A percentile compares a stretch with the other conserved stretches of the same genome.
phyloP scores from a whole-genome alignment of 2,797 vertebrate species.

The Lemur catta region DNA sequence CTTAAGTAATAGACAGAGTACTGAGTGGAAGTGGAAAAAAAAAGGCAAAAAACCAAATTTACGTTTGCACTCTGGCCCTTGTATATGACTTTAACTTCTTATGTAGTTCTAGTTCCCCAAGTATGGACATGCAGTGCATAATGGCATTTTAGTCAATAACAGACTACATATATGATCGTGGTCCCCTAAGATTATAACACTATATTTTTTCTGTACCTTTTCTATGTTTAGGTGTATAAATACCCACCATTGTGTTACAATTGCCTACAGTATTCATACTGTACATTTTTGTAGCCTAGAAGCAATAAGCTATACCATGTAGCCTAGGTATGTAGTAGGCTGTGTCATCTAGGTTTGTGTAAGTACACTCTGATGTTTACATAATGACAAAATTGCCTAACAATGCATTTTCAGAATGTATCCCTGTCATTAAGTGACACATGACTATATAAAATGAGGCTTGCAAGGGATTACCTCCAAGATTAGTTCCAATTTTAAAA shows the following conservation, averaged over 20 bases:
- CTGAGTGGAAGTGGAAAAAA: neutral
- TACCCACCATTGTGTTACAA: neutral
- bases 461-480: neutral
- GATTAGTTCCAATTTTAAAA: constrained; percentile 29
- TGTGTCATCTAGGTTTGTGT: neutral
- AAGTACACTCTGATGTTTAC: neutral
- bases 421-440: neutral
- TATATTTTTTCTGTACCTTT: neutral
- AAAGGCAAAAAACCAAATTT: neutral
- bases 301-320: neutral
- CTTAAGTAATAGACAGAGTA: neutral
- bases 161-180: neutral
- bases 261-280: neutral
- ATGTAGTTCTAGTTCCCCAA: neutral
- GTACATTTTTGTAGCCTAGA: neutral
- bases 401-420: neutral
- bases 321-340: neutral
- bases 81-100: neutral
- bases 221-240: neutral
- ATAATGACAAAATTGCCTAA: neutral
- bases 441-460: neutral
- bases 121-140: neutral
- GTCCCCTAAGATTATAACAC: neutral
- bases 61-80: neutral
- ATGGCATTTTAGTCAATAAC: neutral